phyloP scores from a whole-genome alignment of 2,113 vertebrate species.

The Procavia capensis region DNA sequence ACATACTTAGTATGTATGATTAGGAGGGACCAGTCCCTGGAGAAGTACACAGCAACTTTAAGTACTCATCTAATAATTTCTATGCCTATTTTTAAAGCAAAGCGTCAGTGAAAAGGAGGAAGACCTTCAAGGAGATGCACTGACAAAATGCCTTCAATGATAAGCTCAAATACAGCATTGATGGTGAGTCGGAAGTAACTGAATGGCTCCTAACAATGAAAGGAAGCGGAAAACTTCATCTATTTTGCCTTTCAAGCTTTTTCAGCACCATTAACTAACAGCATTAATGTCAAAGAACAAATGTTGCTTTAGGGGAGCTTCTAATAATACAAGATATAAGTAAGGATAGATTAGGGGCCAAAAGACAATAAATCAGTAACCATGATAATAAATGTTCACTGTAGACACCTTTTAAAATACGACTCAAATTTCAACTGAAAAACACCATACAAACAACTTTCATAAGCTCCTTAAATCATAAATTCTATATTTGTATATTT shows the following conservation, averaged over 20 bases:
- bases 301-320: neutral
- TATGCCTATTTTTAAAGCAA: too few species aligned
- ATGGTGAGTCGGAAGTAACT: neutral
- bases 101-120: too few species aligned
- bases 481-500: constrained; percentile 52
- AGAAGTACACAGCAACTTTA: too few species aligned
- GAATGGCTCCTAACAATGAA: too few species aligned
- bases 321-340: neutral
- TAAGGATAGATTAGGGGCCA: neutral
- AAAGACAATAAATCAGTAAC: neutral
- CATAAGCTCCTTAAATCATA: constrained; percentile 29
- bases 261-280: neutral
- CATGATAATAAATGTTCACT: neutral
- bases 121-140: too few species aligned
- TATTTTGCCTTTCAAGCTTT: neutral
- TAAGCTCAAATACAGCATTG: neutral
- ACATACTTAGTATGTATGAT: too few species aligned
- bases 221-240: neutral
- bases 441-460: neutral
- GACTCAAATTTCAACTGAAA: constrained; percentile 21
- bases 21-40: too few species aligned
- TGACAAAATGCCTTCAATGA: neutral
- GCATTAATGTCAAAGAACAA: constrained; percentile 5
- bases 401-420: constrained; percentile 28
- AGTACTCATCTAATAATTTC: too few species aligned